Percentiles rank a stretch among this genome's conserved stretches.
phyloP scores from a whole-genome alignment of 2,888 invertebrate species.

The Aphidoletes aphidimyza region DNA sequence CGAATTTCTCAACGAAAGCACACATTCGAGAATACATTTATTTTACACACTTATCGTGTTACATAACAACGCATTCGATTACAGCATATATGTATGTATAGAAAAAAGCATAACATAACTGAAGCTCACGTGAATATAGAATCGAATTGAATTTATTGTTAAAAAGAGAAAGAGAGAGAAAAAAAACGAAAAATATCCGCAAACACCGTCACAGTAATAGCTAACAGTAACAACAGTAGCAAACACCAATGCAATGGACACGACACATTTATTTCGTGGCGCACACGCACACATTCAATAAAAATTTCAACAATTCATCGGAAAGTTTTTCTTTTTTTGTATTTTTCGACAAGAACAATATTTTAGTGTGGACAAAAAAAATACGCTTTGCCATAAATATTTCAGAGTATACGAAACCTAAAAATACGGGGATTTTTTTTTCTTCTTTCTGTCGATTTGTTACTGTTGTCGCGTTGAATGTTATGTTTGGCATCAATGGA shows the following conservation, averaged over 20 bases:
- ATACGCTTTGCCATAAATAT: slow-evolving; percentile 24
- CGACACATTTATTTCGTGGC: background rate
- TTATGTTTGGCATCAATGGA: background rate
- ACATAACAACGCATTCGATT: background rate
- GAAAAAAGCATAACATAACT: background rate
- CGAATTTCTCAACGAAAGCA: background rate
- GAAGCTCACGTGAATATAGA: background rate
- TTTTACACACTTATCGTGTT: background rate
- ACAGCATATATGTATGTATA: background rate
- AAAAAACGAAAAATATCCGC: background rate
- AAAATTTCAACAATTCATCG: slow-evolving; percentile 49
- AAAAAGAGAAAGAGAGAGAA: too few species aligned
- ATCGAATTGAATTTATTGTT: background rate
- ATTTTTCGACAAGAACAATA: slow-evolving; percentile 7
- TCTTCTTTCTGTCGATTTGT: background rate
- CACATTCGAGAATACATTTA: background rate
- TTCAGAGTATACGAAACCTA: background rate
- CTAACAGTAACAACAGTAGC: background rate
- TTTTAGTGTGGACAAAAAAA: slow-evolving; percentile 14
- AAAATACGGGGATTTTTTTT: background rate
- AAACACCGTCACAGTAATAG: background rate
- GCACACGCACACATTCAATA: slow-evolving; percentile 11
- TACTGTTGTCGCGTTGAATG: background rate
- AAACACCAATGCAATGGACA: slow-evolving; percentile 8
- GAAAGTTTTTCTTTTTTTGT: slow-evolving; percentile 15